A percentile compares a stretch with the other conserved stretches of the same genome.
These are phyloP conservation scores for Bradypodion ventrale DNA, from an alignment of 2,797 vertebrate genomes.

Conservation along the genomic window DNA sequence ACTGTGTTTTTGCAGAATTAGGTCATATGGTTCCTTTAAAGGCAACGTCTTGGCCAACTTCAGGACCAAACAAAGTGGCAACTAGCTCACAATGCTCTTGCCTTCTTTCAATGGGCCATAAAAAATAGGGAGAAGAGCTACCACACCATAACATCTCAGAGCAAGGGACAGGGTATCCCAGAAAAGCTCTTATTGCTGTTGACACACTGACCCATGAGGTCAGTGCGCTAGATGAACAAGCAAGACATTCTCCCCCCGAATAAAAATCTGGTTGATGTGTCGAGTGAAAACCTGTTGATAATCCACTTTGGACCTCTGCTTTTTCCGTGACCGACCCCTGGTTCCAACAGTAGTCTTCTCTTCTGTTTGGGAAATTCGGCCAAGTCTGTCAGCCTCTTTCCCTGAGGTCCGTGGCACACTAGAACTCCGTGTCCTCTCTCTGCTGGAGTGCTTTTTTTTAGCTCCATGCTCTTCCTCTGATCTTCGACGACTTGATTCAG, in stretches of 20 bases:
- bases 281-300: conserved; percentile 90
- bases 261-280: conserved; percentile 96
- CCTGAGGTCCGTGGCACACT: conserved; percentile 62
- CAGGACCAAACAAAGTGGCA: conserved; percentile 30
- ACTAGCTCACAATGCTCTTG: conserved; percentile 40
- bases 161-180: conserved; percentile 52
- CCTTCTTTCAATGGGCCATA: neutral
- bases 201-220: conserved; percentile 68
- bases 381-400: conserved; percentile 70
- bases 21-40: conserved; percentile 16
- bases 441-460: conserved; percentile 65
- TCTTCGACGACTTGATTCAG: conserved; percentile 68
- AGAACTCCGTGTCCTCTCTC: conserved; percentile 62
- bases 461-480: conserved; percentile 69
- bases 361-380: conserved; percentile 67
- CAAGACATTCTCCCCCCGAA: conserved; percentile 93
- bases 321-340: conserved; percentile 69
- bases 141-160: conserved; percentile 29
- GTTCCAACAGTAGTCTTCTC: conserved; percentile 58
- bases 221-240: conserved; percentile 90
- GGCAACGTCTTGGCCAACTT: neutral
- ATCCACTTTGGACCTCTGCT: conserved; percentile 77
- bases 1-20: neutral
- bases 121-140: conserved; percentile 33
- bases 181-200: conserved; percentile 58